Conservation (phyloP, 2,113 vertebrate genomes). For the Abramis brama region DNA sequence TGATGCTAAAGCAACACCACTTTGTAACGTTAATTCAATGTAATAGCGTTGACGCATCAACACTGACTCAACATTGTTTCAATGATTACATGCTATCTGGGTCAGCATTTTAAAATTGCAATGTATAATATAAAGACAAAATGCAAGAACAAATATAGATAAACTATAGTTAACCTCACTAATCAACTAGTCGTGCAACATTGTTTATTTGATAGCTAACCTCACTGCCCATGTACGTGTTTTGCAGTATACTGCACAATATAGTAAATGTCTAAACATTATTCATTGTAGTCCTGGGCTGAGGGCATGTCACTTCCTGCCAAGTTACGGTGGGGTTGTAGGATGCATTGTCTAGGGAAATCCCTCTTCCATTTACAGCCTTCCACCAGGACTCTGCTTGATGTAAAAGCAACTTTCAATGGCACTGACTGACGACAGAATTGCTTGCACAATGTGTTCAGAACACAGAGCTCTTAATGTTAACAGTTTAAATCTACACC, state of each 20-base stretch:
- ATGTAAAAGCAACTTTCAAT: constrained; percentile 23
- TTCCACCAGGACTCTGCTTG: background rate
- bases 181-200: background rate
- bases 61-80: too few species aligned
- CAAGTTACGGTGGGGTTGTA: constrained; percentile 26
- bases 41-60: too few species aligned
- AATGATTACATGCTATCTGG: too few species aligned
- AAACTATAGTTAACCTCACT: background rate
- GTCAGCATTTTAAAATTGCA: background rate
- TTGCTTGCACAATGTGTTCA: background rate
- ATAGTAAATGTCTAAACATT: constrained; percentile 35
- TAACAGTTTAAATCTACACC: constrained; percentile 18
- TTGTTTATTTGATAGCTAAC: background rate
- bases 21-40: too few species aligned
- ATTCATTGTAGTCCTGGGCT: constrained; percentile 28
- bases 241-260: background rate
- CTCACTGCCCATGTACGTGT: background rate
- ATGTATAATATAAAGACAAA: background rate
- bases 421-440: constrained; percentile 12
- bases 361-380: constrained; percentile 28
- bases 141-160: background rate
- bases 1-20: too few species aligned
- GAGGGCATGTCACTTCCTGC: constrained; percentile 28
- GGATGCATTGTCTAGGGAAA: constrained; percentile 24
- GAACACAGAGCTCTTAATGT: constrained; percentile 1